A percentile compares a stretch with the other conserved stretches of the same genome.
These are phyloP conservation scores for Brachionus paranguensis DNA, from an alignment of 1,140 invertebrate genomes.

Conservation along the genomic window DNA sequence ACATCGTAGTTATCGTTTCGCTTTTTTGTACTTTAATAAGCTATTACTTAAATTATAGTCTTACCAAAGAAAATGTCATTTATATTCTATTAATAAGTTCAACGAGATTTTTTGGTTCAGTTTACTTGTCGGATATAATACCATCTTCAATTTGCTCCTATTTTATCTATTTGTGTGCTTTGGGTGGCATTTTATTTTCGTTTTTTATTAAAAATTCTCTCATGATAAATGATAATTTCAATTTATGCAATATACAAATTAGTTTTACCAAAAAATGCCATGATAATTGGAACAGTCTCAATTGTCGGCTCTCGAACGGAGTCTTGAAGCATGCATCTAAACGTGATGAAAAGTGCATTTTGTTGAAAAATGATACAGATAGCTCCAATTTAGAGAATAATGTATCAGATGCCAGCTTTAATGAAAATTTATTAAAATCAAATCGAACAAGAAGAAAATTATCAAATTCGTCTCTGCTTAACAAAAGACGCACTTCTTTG, in stretches of 20 bases:
- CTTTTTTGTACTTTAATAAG: neutral
- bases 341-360: neutral
- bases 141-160: conserved; percentile 4
- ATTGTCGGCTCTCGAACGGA: neutral
- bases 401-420: neutral
- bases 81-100: neutral
- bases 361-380: neutral
- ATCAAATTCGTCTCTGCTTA: neutral
- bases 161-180: conserved; percentile 5
- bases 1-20: neutral
- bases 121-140: neutral
- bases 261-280: neutral
- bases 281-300: neutral
- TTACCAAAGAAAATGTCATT: neutral
- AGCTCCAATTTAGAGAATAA: conserved; percentile 18
- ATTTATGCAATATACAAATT: conserved; percentile 24
- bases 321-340: neutral
- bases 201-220: neutral
- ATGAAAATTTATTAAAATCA: conserved; percentile 7
- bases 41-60: neutral
- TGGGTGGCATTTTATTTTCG: conserved; percentile 1
- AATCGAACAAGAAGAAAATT: neutral
- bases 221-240: conserved; percentile 8
- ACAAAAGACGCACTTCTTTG: conserved; percentile 9
- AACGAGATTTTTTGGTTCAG: conserved; percentile 1